These are phyloP conservation scores for Ochropleura leucogaster DNA, from an alignment of 2,888 invertebrate genomes.

Conservation along the genomic window DNA sequence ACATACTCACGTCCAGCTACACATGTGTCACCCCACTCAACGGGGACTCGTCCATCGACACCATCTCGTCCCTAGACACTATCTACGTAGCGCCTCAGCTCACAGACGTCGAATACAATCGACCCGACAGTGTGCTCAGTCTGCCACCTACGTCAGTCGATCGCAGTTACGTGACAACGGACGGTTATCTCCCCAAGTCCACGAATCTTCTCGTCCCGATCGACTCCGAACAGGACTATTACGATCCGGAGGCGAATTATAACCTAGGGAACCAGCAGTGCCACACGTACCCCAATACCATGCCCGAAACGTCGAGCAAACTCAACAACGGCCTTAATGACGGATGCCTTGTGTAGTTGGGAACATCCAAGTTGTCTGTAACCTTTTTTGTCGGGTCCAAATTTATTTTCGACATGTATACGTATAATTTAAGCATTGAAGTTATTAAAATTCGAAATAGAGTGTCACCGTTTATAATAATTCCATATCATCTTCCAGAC, in stretches of 20 bases:
- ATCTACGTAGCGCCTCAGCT: conserved; percentile 83
- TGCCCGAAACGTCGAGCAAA: conserved; percentile 85
- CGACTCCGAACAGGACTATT: conserved; percentile 89
- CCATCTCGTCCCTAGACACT: conserved; percentile 83
- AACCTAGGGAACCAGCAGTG: conserved; percentile 88
- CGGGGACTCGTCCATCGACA: conserved; percentile 84
- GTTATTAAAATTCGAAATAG: conserved; percentile 85
- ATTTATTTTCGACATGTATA: conserved; percentile 85
- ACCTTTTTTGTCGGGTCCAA: conserved; percentile 84
- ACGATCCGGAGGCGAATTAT: conserved; percentile 89
- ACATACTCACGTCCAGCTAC: conserved; percentile 88
- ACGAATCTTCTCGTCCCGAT: conserved; percentile 88
- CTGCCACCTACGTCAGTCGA: conserved; percentile 79
- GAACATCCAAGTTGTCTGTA: conserved; percentile 56
- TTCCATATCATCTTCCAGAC: conserved; percentile 67
- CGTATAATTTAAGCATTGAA: conserved; percentile 84
- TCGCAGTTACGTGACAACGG: conserved; percentile 80
- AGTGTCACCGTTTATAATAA: conserved; percentile 78
- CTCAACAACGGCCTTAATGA: conserved; percentile 91
- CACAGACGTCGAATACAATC: conserved; percentile 83
- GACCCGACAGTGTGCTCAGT: conserved; percentile 87
- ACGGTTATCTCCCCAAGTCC: conserved; percentile 86
- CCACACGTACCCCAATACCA: conserved; percentile 88
- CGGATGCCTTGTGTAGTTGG: conserved; percentile 91
- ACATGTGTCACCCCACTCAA: conserved; percentile 84